A percentile compares a stretch with the other conserved stretches of the same genome.
Evolutionary conservation across 1,140 invertebrate genomes (phyloP).

Genomic region (Nymphalis io): DNA sequence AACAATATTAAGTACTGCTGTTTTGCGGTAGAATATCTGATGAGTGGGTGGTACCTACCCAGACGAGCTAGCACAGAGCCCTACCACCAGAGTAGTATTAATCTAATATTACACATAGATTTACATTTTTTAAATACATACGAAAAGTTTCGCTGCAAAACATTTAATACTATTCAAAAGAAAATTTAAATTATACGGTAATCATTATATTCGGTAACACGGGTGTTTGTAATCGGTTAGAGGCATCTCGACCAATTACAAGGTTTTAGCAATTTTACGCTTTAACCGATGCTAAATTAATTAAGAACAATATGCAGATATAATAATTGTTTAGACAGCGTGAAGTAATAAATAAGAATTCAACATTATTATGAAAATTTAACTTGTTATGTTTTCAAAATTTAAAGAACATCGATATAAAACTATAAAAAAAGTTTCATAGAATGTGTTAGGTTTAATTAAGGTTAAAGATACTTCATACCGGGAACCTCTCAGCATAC

Average conservation of each 20-base stretch:
- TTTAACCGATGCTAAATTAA: conserved; percentile 54
- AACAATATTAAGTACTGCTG: no score
- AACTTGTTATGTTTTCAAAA: no score
- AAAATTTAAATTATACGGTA: conserved; percentile 16
- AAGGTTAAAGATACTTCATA: no score
- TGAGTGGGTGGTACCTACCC: no score
- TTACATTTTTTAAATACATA: background rate
- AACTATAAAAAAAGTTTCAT: no score
- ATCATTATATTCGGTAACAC: conserved; percentile 22
- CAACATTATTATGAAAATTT: background rate
- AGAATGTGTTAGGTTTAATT: no score
- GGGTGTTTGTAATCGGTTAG: conserved; percentile 40
- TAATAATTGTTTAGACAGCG: conserved; percentile 26
- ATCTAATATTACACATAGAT: no score
- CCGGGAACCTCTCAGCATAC: no score
- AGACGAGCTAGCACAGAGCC: no score
- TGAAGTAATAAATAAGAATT: background rate
- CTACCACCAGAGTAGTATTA: no score
- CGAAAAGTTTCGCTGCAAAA: background rate
- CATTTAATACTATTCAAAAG: background rate
- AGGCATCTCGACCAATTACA: conserved; percentile 53
- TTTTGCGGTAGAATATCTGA: no score
- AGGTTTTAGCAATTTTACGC: conserved; percentile 53
- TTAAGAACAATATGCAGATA: conserved; percentile 45
- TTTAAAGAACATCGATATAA: no score